Conservation (phyloP, 2,888 invertebrate genomes). For the Romanomermis culicivorax region DNA sequence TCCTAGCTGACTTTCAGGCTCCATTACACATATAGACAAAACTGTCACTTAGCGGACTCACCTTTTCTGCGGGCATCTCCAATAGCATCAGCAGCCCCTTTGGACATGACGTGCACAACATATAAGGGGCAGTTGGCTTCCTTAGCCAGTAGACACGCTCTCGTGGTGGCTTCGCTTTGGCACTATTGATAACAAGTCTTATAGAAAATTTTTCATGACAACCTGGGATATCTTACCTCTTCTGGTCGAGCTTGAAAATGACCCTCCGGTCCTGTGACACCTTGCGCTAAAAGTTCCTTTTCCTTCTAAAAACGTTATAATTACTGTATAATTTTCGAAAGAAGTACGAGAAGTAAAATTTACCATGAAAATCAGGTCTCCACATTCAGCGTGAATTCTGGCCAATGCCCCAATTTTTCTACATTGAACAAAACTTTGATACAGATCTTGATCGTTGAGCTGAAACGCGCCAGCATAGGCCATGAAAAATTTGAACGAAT, state of each 20-base stretch:
- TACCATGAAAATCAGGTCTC: constrained; percentile 61
- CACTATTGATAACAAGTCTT: not conserved
- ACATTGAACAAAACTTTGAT: constrained; percentile 60
- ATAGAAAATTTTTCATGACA: not conserved
- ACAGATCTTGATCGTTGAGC: constrained; percentile 70
- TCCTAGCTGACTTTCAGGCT: too few relatives aligned
- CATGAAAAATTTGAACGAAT: constrained; percentile 97
- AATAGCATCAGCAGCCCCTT: constrained; percentile 51
- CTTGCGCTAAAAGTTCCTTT: constrained; percentile 56
- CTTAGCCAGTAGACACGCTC: constrained; percentile 59
- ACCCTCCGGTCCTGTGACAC: constrained; percentile 84
- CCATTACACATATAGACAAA: too few relatives aligned
- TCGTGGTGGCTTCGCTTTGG: constrained; percentile 64
- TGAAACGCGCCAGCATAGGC: constrained; percentile 75
- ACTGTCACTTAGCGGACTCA: not conserved
- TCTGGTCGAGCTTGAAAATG: constrained; percentile 80
- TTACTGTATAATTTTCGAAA: too few relatives aligned
- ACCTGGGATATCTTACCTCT: constrained; percentile 40
- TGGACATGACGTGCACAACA: constrained; percentile 89
- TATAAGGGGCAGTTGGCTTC: constrained; percentile 75
- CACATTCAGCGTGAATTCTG: constrained; percentile 91
- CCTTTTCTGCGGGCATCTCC: constrained; percentile 39
- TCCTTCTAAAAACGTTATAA: constrained; percentile 51
- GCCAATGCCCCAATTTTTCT: constrained; percentile 48
- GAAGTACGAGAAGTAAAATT: too few relatives aligned